Evolutionary conservation across 2,888 invertebrate species (phyloP).

Genomic region (Noctua fimbriata): DNA sequence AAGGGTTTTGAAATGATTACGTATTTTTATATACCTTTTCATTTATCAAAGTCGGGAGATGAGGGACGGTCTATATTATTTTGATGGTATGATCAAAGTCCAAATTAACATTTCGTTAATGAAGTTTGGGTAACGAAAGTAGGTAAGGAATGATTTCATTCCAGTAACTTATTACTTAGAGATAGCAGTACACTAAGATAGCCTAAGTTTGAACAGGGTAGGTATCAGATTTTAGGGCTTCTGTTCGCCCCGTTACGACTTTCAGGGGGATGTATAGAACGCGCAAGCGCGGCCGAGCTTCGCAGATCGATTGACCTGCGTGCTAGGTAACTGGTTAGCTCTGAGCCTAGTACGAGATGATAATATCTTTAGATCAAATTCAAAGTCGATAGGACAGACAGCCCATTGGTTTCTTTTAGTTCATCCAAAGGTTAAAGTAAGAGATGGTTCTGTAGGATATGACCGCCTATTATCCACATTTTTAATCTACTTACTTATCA

Average conservation of each 20-base stretch:
- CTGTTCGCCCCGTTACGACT: conserved; percentile 24
- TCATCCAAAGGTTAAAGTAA: background rate
- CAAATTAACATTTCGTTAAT: background rate
- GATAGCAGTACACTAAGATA: conserved; percentile 12
- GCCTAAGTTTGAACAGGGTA: conserved; percentile 9
- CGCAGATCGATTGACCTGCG: conserved; percentile 43
- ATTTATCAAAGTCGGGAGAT: conserved; percentile 13
- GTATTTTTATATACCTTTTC: conserved; percentile 20
- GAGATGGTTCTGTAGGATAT: background rate
- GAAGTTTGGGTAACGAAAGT: background rate
- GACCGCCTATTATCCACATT: background rate
- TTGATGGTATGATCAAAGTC: background rate
- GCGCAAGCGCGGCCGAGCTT: conserved; percentile 48
- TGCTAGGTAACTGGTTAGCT: conserved; percentile 25
- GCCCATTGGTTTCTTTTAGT: conserved; percentile 5
- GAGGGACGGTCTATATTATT: background rate
- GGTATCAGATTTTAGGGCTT: conserved; percentile 40
- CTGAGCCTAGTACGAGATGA: conserved; percentile 22
- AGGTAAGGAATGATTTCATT: background rate
- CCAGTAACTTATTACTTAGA: conserved; percentile 6
- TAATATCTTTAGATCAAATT: conserved; percentile 46
- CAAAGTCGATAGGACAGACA: conserved; percentile 26
- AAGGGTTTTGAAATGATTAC: conserved; percentile 20
- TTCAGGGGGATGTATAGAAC: conserved; percentile 17
- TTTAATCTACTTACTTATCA: background rate